Base-by-base conservation (phyloP, 2,797 vertebrate species). In the Bradypodion ventrale region DNA sequence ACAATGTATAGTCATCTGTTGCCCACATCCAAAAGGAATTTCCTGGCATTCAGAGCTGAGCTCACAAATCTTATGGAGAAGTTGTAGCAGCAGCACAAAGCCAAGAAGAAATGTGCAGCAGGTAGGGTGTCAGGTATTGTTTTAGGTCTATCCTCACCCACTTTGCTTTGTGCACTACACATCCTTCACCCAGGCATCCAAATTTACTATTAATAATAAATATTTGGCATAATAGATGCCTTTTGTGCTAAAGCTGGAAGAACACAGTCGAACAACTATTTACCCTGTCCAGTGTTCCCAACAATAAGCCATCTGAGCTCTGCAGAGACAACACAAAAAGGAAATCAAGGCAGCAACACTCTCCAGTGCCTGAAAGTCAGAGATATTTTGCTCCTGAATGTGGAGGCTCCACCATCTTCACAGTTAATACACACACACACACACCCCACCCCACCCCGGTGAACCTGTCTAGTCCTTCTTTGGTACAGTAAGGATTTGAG, bases 401-500 rank as follows among this genome's bases (percentile, higher is more conserved):
- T 44, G 29, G 56, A 35, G 19, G 40, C 5, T 74, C 7, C 25
- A 52, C 32, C 40, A 25, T 46, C 5, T 2, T 60, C 37, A 81
- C 12, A 72, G 5, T 35, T 29, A 80, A n/a, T 59, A 60, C 49
- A n/a, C n/a, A n/a, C n/a, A n/a, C n/a, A n/a, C n/a, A n/a, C n/a
- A n/a, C n/a, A n/a, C n/a, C n/a, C n/a, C n/a, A 40, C 40, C 19
- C 44, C 1, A 52, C 23, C 23, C 62, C 72, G 7, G 63, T 65
- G 32, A 35, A 29, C 15, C 1, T 82, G 15, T 32, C 42, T 49
- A 3, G 35, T 23, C 60, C 12, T 27, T 74, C 21, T 59, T 68
- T 32, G 44, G 12, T 13, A 73, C n/a, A 32, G 15, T 56, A 88
- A 77, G 86, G 90, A 75, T 66, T 72, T 66, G 74, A 87, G 89